phyloP scores from a whole-genome alignment of 2,797 vertebrate species.

The Diceros bicornis region DNA sequence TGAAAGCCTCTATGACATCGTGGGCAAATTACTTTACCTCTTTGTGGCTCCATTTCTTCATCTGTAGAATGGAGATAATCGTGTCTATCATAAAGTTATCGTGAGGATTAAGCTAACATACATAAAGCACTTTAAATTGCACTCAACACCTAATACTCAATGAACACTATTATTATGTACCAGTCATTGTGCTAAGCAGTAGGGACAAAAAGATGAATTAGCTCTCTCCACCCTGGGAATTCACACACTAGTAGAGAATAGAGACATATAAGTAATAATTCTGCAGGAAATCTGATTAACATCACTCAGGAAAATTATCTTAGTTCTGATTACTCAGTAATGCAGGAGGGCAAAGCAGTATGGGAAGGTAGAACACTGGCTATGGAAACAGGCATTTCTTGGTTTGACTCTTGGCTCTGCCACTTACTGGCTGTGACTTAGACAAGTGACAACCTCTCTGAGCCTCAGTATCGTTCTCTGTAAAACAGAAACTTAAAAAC shows the following conservation, averaged over 20 bases:
- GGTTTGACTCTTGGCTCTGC: slow-evolving; percentile 26
- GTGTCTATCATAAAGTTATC: neutral
- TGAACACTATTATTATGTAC: neutral
- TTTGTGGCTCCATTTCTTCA: neutral
- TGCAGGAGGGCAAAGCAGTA: neutral
- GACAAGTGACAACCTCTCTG: neutral
- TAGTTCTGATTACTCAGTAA: neutral
- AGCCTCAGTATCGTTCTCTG: neutral
- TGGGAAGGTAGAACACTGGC: neutral
- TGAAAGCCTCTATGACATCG: neutral
- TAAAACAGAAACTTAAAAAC: slow-evolving; percentile 24
- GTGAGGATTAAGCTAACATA: neutral
- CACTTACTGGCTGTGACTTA: neutral
- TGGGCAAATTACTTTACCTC: neutral
- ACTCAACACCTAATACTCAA: neutral
- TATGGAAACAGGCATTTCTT: neutral
- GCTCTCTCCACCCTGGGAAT: slow-evolving; percentile 2
- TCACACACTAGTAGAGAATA: slow-evolving; percentile 2
- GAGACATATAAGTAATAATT: slow-evolving; percentile 1
- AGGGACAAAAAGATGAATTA: neutral
- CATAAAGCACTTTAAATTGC: neutral
- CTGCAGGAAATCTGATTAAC: neutral
- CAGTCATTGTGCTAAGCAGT: neutral
- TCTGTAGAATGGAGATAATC: neutral
- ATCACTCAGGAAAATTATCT: neutral